Conservation (phyloP, 2,113 vertebrate species). For the Tetrax tetrax region DNA sequence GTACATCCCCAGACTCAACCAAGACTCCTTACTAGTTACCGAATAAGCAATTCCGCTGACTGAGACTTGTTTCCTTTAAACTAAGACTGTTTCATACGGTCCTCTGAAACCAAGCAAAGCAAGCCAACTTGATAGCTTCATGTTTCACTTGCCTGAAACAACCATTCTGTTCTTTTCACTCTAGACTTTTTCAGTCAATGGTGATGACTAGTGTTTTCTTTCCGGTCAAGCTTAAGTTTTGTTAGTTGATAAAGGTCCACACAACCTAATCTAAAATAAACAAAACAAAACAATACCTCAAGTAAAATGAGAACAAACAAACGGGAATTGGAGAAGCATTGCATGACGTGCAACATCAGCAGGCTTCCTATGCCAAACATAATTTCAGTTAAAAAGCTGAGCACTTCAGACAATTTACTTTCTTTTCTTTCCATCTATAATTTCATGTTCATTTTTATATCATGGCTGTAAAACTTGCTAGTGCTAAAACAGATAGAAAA, state of each 20-base stretch:
- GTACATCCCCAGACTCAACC: background rate
- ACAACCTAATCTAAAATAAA: background rate
- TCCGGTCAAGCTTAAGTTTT: background rate
- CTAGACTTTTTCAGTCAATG: background rate
- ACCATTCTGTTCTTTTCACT: background rate
- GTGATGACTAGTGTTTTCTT: background rate
- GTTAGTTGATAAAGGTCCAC: background rate
- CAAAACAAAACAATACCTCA: background rate
- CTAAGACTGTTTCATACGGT: background rate
- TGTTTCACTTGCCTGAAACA: background rate
- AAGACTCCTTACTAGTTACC: background rate
- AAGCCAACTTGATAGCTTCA: background rate
- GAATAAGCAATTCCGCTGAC: background rate
- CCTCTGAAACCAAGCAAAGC: background rate
- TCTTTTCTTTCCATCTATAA: background rate
- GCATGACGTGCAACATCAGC: background rate
- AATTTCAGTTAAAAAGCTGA: constrained; percentile 15
- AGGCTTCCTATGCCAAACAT: background rate
- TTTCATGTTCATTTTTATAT: background rate
- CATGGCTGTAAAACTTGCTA: background rate
- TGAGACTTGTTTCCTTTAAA: background rate
- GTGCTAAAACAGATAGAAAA: background rate
- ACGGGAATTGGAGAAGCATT: background rate
- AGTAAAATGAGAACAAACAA: background rate
- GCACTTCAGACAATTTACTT: background rate